phyloP scores from a whole-genome alignment of 2,113 vertebrate species.

The Zosterops borbonicus region DNA sequence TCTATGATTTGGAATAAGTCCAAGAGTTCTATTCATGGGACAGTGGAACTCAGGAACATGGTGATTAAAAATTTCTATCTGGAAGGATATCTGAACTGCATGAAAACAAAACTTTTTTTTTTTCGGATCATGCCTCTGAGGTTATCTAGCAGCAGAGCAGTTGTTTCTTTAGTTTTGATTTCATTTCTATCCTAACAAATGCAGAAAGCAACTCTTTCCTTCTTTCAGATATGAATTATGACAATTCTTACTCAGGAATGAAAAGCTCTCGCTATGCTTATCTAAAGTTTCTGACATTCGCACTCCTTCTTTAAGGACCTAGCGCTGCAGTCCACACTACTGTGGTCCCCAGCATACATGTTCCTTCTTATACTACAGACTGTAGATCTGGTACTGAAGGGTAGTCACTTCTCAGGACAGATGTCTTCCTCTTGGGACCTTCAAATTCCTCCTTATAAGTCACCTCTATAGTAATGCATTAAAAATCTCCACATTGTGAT shows the following conservation, averaged over 20 bases:
- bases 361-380: background rate
- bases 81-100: background rate
- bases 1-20: background rate
- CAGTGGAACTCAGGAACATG: background rate
- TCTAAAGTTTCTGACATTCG: background rate
- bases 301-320: background rate
- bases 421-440: background rate
- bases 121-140: background rate
- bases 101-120: background rate
- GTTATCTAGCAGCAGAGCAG: background rate
- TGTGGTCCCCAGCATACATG: background rate
- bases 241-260: background rate
- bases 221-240: background rate
- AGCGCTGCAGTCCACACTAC: background rate
- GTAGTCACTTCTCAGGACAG: background rate
- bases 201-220: background rate
- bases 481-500: fast-evolving
- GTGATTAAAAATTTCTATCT: background rate
- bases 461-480: background rate
- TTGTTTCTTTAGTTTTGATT: background rate
- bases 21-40: background rate
- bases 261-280: background rate
- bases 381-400: background rate
- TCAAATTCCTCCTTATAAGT: background rate
- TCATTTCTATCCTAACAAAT: background rate